A percentile compares a stretch with the other conserved stretches of the same genome.
phyloP scores from a whole-genome alignment of 2,797 vertebrate genomes.

The Spea hammondii region DNA sequence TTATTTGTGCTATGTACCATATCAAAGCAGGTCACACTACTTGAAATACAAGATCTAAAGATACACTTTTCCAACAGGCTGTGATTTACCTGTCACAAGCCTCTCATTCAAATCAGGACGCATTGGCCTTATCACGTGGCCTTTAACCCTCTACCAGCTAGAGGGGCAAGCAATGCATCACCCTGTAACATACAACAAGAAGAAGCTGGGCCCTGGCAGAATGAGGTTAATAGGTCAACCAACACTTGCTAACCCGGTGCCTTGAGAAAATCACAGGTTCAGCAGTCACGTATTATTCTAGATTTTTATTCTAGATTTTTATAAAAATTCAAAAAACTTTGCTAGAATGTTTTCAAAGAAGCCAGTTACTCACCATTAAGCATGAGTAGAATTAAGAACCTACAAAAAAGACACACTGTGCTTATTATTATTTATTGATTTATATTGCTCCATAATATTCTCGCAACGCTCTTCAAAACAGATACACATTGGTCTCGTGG shows the following conservation, averaged over 20 bases:
- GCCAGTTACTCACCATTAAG: too few relatives aligned
- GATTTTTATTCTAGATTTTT: background rate
- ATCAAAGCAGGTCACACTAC: slow-evolving; percentile 18
- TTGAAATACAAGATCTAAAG: slow-evolving; percentile 27
- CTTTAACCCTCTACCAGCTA: slow-evolving; percentile 3
- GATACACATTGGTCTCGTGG: too few relatives aligned
- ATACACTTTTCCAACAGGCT: background rate
- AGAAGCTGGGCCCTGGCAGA: background rate
- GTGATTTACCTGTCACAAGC: slow-evolving; percentile 28
- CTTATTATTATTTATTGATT: too few relatives aligned
- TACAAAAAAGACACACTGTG: too few relatives aligned
- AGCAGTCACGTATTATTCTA: background rate
- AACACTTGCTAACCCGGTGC: slow-evolving; percentile 4
- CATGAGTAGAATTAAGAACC: too few relatives aligned
- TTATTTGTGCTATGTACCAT: slow-evolving; percentile 7
- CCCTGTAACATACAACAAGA: background rate
- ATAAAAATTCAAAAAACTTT: too few relatives aligned
- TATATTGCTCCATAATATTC: too few relatives aligned
- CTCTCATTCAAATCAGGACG: slow-evolving; percentile 1
- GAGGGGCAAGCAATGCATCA: background rate
- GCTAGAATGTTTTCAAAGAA: too few relatives aligned
- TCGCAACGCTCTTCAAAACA: too few relatives aligned
- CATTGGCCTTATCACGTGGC: slow-evolving; percentile 17
- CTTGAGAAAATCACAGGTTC: background rate
- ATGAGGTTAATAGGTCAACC: background rate